A percentile compares a stretch with the other conserved stretches of the same genome.
phyloP scores from a whole-genome alignment of 2,113 vertebrate species.

The Xyliphius kryptos region DNA sequence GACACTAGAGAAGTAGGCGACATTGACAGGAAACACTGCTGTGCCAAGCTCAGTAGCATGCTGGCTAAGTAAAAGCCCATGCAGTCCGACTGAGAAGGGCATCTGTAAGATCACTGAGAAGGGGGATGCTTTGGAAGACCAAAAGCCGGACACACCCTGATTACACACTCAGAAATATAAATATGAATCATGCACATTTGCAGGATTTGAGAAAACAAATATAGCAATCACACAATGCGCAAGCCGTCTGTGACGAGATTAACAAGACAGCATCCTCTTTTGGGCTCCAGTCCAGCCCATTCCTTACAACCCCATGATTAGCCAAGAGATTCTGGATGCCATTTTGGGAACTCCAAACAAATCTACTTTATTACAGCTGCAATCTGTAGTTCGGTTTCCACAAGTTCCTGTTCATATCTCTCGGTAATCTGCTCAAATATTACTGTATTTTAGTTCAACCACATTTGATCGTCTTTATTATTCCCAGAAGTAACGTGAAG shows the following conservation, averaged over 20 bases:
- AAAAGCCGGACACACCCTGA: conserved; percentile 6
- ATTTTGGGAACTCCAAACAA: conserved; percentile 49
- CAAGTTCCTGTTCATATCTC: too few species aligned
- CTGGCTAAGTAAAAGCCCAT: conserved; percentile 37
- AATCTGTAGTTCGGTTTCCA: too few species aligned
- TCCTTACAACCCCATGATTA: conserved; percentile 47
- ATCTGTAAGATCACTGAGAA: conserved; percentile 22
- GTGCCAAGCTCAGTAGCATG: conserved; percentile 28
- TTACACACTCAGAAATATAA: conserved; percentile 43
- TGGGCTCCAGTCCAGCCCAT: conserved; percentile 33
- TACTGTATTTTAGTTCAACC: too few species aligned
- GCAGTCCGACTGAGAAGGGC: conserved; percentile 28
- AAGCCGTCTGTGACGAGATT: conserved; percentile 23
- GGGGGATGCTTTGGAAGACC: not conserved
- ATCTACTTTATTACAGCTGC: conserved; percentile 55
- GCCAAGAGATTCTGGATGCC: conserved; percentile 55
- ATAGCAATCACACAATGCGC: conserved; percentile 1
- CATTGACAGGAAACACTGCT: conserved; percentile 29
- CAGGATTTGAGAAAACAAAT: conserved; percentile 4
- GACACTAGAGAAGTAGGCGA: conserved; percentile 23
- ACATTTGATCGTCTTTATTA: too few species aligned
- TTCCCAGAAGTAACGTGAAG: too few species aligned
- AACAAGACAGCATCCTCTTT: conserved; percentile 16
- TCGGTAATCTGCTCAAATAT: too few species aligned
- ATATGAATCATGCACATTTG: too few species aligned